Conservation (phyloP, 64 coral and sea anemone species). For the Exaiptasia diaphana region DNA sequence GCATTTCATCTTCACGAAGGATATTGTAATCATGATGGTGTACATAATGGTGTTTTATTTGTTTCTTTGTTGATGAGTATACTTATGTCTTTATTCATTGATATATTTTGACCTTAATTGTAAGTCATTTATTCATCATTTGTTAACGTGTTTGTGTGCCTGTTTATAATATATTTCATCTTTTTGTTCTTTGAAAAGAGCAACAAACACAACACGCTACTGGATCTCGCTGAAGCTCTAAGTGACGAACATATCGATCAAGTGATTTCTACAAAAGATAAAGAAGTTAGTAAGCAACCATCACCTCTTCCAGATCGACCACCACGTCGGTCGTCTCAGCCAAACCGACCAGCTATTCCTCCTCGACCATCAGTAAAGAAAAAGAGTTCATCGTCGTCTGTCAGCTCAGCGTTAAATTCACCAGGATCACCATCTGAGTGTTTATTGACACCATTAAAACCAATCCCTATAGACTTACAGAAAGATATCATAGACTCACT, state of each 20-base stretch:
- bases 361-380: not conserved
- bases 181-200: too few species aligned
- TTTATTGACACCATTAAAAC: slow-evolving; percentile 35
- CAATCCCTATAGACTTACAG: slow-evolving; percentile 36
- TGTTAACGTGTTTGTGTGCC: too few species aligned
- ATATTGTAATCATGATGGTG: not conserved
- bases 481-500: slow-evolving; percentile 50
- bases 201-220: not conserved
- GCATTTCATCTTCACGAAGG: not conserved
- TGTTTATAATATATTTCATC: too few species aligned
- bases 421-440: not conserved
- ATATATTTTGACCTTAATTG: too few species aligned
- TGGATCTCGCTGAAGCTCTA: not conserved
- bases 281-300: not conserved
- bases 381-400: not conserved
- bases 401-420: slow-evolving; percentile 6
- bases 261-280: not conserved
- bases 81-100: too few species aligned
- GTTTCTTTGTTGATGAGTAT: too few species aligned
- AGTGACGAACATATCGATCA: not conserved
- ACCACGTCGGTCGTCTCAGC: not conserved
- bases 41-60: not conserved
- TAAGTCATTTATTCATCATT: too few species aligned
- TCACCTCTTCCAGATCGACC: not conserved
- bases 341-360: not conserved